Evolutionary conservation across 2,888 invertebrate species (phyloP).

Genomic region (Melieria omissa): DNA sequence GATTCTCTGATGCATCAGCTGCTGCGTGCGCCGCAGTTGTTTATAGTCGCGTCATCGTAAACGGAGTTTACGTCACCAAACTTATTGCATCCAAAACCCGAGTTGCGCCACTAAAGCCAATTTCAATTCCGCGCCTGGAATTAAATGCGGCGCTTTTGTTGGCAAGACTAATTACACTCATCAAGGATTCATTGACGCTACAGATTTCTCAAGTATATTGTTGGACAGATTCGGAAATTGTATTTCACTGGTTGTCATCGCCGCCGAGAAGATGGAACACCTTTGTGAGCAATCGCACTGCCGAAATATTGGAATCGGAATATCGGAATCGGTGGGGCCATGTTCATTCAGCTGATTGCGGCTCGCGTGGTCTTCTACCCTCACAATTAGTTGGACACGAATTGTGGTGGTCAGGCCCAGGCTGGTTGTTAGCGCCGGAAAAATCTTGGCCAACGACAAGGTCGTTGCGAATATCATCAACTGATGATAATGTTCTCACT

Average conservation of each 20-base stretch:
- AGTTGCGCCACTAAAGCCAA: conserved; percentile 9
- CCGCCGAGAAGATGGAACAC: conserved; percentile 38
- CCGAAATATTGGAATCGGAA: conserved; percentile 34
- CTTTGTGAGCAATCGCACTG: conserved; percentile 40
- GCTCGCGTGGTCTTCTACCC: conserved; percentile 40
- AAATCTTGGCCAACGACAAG: conserved; percentile 21
- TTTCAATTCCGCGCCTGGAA: conserved; percentile 3
- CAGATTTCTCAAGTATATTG: too few relatives aligned
- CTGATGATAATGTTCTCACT: not conserved
- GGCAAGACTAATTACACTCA: too few relatives aligned
- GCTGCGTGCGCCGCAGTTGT: conserved; percentile 3
- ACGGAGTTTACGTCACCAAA: not conserved
- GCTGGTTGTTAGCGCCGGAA: conserved; percentile 23
- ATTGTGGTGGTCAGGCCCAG: conserved; percentile 43
- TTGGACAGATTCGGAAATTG: conserved; percentile 53
- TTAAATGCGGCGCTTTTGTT: too few relatives aligned
- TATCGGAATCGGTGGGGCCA: conserved; percentile 38
- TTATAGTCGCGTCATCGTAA: not conserved
- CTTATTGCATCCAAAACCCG: conserved; percentile 5
- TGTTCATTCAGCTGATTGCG: conserved; percentile 42
- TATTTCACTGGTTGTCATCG: conserved; percentile 37
- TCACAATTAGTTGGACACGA: conserved; percentile 25
- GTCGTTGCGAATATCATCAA: not conserved
- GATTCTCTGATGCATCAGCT: too few relatives aligned
- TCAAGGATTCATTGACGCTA: too few relatives aligned